Evolutionary conservation across 2,797 vertebrate genomes (phyloP), one percentile per base, ranked within the genome.

Genomic region (Myripristis jacobus): DNA sequence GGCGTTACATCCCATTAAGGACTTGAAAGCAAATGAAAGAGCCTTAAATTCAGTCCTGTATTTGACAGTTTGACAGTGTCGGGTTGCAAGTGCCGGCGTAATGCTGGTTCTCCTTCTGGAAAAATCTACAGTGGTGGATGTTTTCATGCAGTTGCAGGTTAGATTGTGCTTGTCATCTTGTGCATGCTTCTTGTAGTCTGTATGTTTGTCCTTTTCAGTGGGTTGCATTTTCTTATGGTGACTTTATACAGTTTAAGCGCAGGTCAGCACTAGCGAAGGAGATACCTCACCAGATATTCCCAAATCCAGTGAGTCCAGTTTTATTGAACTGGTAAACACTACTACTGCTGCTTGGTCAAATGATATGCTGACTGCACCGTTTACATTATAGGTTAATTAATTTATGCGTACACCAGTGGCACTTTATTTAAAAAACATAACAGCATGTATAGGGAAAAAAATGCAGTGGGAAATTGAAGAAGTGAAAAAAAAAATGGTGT

Each of bases 141-240:
- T 61, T 67, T 36, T 66, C 31, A n/a, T 21, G 13, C 10, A 5
- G 64, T 34, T 12, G 16, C 18, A 62, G 25, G 19, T 62, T 27
- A 51, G 50, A 73, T 36, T 53, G 21, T 60, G 21, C 50, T 36
- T 73, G 58, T 74, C 44, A 62, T 62, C 16, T 61, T 18, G 12
- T 46, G 70, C 54, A 47, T 41, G 31, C 10, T 29, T 43, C 50
- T 25, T 34, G 31, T 47, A 15, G n/a, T 64, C 61, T 38, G n/a
- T 12, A n/a, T 36, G 19, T 51, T 19, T 50, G 19, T 10, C 15
- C 6, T 16, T 34, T 46, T 44, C 27, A 60, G 16, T 51, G 11
- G 21, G 48, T 51, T 51, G 15, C 12, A 21, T 21, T 22, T 24
- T 12, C 19, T 12, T n/a, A 12, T 51, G 10, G 21, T 48, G 3